These are phyloP conservation scores for Aphidius colemani DNA, from an alignment of 2,888 invertebrate genomes.

Conservation along the genomic window DNA sequence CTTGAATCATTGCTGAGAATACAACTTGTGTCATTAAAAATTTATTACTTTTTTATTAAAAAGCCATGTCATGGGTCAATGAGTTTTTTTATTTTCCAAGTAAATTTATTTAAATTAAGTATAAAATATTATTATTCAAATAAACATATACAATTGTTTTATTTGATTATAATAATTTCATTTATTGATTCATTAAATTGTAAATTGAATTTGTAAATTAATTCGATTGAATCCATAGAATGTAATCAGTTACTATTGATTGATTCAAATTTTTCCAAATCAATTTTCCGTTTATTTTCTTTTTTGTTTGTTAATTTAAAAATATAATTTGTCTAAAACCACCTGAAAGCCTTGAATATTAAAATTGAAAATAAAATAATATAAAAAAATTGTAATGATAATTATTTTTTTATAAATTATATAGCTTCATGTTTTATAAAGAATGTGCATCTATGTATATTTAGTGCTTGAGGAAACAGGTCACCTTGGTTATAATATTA, in stretches of 20 bases:
- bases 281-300: too few relatives aligned
- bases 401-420: neutral
- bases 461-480: slow-evolving; percentile 6
- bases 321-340: too few relatives aligned
- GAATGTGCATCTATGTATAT: neutral
- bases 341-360: too few relatives aligned
- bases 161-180: too few relatives aligned
- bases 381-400: neutral
- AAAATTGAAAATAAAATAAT: neutral
- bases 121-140: neutral
- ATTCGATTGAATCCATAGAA: too few relatives aligned
- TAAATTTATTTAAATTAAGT: neutral
- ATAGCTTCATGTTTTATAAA: slow-evolving; percentile 7
- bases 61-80: slow-evolving; percentile 3
- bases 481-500: slow-evolving; percentile 5
- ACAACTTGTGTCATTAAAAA: neutral
- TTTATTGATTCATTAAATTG: too few relatives aligned
- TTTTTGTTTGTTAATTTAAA: too few relatives aligned
- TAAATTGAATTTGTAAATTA: too few relatives aligned
- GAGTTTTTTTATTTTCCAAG: too few relatives aligned
- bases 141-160: neutral
- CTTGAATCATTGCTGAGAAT: slow-evolving; percentile 9
- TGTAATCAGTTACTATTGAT: too few relatives aligned
- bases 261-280: too few relatives aligned
- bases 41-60: slow-evolving; percentile 2